A percentile compares a stretch with the other conserved stretches of the same genome.
These are phyloP conservation scores for Volucella bombylans DNA, from an alignment of 2,888 invertebrate genomes.

Conservation along the genomic window DNA sequence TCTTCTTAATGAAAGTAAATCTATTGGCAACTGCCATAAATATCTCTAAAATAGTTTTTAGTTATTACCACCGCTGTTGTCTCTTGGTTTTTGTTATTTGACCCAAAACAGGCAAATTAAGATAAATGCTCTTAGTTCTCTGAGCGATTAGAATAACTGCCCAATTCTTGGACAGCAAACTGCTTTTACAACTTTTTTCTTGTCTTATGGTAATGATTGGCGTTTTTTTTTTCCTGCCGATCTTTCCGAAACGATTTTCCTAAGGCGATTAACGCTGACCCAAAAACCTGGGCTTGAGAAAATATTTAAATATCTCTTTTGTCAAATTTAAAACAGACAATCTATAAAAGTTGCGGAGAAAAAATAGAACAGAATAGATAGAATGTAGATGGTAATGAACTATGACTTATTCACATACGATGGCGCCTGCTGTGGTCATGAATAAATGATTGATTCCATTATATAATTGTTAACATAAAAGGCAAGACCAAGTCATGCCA, in stretches of 20 bases:
- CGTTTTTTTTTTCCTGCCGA: background rate
- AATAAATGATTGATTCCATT: conserved; percentile 24
- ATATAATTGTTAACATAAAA: conserved; percentile 21
- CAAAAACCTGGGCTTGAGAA: background rate
- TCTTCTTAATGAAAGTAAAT: no score
- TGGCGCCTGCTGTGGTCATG: background rate
- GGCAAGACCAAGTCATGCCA: conserved; percentile 2
- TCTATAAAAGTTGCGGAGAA: background rate
- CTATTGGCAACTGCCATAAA: background rate
- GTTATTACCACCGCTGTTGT: no score
- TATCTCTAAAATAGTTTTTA: conserved; percentile 12
- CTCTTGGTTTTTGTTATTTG: no score
- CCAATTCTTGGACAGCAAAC: conserved; percentile 5
- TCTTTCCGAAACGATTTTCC: background rate
- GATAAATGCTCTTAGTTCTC: conserved; percentile 29
- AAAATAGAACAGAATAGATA: background rate
- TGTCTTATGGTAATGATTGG: conserved; percentile 38
- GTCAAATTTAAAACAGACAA: background rate
- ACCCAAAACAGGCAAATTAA: conserved; percentile 20
- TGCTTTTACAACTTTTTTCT: conserved; percentile 13
- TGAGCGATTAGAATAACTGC: conserved; percentile 14
- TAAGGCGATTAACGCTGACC: conserved; percentile 33
- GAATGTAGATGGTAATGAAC: background rate
- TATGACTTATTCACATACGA: background rate
- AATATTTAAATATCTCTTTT: background rate